Percentiles rank a stretch among this genome's conserved stretches.
Conservation (phyloP, 2,113 vertebrate genomes). For the Mesocricetus auratus region DNA sequence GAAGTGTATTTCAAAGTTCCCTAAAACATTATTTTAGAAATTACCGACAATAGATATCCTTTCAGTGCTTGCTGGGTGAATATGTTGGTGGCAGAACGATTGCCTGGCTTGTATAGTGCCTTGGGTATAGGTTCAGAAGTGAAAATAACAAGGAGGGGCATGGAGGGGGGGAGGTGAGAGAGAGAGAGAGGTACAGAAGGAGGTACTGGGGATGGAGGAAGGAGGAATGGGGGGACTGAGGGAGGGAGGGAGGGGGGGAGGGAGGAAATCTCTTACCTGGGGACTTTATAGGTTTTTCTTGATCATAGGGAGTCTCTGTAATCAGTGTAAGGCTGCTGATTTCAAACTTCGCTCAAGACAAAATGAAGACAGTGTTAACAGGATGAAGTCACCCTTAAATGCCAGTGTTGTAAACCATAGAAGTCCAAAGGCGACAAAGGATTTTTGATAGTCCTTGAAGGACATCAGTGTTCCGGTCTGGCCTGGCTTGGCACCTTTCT, state of each 20-base stretch:
- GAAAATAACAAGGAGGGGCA: background rate
- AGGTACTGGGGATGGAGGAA: background rate
- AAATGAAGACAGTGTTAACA: background rate
- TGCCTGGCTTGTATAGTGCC: background rate
- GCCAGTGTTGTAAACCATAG: background rate
- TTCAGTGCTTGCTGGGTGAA: background rate
- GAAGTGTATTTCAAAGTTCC: background rate
- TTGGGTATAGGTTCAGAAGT: background rate
- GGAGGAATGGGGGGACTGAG: background rate
- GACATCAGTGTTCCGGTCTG: background rate
- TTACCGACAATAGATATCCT: background rate
- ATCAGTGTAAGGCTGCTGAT: background rate
- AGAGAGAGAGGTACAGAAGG: background rate
- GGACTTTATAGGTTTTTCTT: background rate
- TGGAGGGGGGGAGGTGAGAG: too few species aligned
- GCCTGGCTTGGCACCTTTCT: background rate
- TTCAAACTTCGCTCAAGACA: background rate
- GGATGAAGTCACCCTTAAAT: background rate
- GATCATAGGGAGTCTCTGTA: background rate
- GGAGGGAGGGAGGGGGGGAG: too few species aligned
- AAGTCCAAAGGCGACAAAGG: background rate
- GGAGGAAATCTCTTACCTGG: too few species aligned
- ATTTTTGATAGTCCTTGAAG: background rate
- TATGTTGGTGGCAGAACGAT: background rate
- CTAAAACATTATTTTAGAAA: background rate